These are phyloP conservation scores for Platanista minor DNA, from an alignment of 2,113 vertebrate species.

Conservation along the genomic window DNA sequence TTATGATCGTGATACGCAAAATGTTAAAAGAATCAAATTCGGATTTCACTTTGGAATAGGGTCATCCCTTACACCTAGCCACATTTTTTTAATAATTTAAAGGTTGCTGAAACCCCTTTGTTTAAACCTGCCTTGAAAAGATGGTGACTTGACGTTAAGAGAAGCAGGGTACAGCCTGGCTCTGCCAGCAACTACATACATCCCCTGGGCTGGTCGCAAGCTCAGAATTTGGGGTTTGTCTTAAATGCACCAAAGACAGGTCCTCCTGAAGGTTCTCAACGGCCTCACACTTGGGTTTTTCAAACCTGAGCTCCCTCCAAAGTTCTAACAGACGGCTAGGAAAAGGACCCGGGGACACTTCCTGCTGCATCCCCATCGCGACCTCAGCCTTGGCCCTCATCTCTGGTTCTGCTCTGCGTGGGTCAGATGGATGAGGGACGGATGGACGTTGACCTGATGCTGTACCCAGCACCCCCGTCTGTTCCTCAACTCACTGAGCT, in stretches of 20 bases:
- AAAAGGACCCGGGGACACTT: neutral
- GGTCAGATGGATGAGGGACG: neutral
- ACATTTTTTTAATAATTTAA: neutral
- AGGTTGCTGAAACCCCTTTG: neutral
- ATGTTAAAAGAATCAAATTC: neutral
- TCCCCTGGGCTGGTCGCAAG: neutral
- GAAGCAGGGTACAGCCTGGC: neutral
- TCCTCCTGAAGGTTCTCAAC: neutral
- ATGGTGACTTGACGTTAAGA: neutral
- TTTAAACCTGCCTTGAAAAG: neutral
- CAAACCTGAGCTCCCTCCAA: neutral
- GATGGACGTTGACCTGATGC: neutral
- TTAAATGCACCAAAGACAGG: neutral
- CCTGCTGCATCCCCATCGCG: neutral
- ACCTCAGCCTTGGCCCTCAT: neutral
- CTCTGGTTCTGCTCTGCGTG: neutral
- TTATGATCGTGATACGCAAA: neutral
- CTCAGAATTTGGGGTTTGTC: neutral
- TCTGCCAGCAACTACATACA: neutral
- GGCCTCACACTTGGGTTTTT: neutral
- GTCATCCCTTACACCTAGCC: neutral
- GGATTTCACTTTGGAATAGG: neutral
- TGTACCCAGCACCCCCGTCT: neutral
- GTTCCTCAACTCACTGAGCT: too few species aligned
- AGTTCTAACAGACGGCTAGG: accelerated